These are phyloP conservation scores for Heliopora coerulea DNA, from an alignment of 92 coral and sea anemone genomes.

Conservation along the genomic window DNA sequence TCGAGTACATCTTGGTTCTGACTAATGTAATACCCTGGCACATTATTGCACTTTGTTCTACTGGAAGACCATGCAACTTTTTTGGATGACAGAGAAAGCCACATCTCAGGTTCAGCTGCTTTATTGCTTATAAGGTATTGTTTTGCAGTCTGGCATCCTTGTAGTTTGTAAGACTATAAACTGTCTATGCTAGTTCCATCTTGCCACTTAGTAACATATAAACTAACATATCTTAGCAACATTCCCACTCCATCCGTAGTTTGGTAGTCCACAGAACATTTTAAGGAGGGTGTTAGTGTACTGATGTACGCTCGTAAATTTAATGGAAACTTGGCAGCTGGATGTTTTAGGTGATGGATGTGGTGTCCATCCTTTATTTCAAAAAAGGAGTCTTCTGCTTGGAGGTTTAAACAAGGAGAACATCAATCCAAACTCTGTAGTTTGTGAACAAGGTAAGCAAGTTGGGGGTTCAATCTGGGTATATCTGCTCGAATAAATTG, in stretches of 20 bases:
- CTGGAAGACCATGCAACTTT: slow-evolving; percentile 11
- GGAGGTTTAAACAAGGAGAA: not conserved
- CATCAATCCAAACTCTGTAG: not conserved
- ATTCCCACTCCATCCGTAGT: slow-evolving; percentile 16
- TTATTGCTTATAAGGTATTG: not conserved
- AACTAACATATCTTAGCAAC: not conserved
- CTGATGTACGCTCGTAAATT: not conserved
- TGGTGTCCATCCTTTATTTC: not conserved
- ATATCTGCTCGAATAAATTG: too few species aligned
- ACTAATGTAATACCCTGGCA: not conserved
- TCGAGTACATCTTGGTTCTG: not conserved
- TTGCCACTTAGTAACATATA: slow-evolving; percentile 1
- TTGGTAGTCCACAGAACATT: slow-evolving; percentile 14
- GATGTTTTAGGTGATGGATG: slow-evolving; percentile 2
- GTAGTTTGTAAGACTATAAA: slow-evolving; percentile 4
- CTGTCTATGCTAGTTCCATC: not conserved
- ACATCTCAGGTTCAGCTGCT: slow-evolving; percentile 16
- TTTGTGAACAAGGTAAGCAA: slow-evolving; percentile 5
- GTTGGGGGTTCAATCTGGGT: not conserved
- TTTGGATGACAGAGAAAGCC: not conserved
- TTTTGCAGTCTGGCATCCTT: slow-evolving; percentile 3
- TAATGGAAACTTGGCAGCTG: not conserved
- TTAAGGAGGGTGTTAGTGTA: not conserved
- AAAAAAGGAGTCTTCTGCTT: not conserved
- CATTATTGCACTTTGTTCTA: not conserved